These are phyloP conservation scores for Potamilus streckersoni DNA, from an alignment of 1,140 invertebrate species.

Conservation along the genomic window DNA sequence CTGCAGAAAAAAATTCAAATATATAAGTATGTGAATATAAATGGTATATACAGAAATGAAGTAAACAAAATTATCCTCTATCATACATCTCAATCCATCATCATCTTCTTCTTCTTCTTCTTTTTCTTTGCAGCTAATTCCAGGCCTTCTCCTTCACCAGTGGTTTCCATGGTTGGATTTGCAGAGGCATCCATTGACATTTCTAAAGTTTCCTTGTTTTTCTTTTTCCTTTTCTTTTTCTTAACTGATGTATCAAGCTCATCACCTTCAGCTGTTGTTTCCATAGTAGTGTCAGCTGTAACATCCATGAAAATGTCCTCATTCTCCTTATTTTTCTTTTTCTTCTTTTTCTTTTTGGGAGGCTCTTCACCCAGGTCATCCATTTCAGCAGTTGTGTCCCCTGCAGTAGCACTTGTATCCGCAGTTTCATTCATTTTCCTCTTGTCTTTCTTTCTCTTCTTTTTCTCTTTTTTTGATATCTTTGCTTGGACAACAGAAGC, in stretches of 20 bases:
- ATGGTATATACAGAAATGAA: no score
- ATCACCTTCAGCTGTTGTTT: not conserved
- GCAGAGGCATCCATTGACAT: slow-evolving; percentile 12
- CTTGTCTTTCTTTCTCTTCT: slow-evolving; percentile 45
- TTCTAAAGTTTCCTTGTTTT: slow-evolving; percentile 6
- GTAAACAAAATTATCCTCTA: no score
- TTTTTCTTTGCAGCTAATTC: slow-evolving; percentile 22
- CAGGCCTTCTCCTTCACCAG: slow-evolving; percentile 37
- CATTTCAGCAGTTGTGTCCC: slow-evolving; percentile 40
- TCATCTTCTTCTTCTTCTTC: slow-evolving; percentile 45
- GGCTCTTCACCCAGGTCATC: slow-evolving; percentile 28
- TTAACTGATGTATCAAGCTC: slow-evolving; percentile 38
- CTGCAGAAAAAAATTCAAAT: no score
- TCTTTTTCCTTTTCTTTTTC: slow-evolving; percentile 44
- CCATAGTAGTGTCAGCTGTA: not conserved
- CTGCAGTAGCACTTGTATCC: slow-evolving; percentile 18
- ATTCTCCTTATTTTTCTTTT: slow-evolving; percentile 24
- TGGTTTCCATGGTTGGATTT: slow-evolving; percentile 46
- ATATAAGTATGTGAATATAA: no score
- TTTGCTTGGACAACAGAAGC: slow-evolving; percentile 54
- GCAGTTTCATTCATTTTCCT: slow-evolving; percentile 4
- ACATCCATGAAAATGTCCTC: not conserved
- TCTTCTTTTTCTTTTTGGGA: slow-evolving; percentile 47
- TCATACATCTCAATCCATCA: no score
- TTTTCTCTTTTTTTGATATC: slow-evolving; percentile 58